These are phyloP conservation scores for Dolichallabes microphthalmus DNA, from an alignment of 2,113 vertebrate species.

Conservation along the genomic window DNA sequence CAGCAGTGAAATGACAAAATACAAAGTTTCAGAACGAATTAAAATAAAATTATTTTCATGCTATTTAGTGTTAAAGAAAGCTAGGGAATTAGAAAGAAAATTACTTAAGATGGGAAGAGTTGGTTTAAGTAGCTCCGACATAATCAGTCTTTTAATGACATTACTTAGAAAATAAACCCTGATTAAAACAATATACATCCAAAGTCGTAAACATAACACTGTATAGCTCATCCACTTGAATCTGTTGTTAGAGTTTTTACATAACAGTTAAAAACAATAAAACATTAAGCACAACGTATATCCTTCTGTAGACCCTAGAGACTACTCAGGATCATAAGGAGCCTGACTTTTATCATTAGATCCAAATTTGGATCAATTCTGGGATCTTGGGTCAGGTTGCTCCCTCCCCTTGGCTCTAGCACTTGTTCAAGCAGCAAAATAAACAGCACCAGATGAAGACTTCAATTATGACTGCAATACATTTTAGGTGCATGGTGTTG, in stretches of 20 bases:
- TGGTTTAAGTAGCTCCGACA: slow-evolving; percentile 33
- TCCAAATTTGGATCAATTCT: not conserved
- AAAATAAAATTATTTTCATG: slow-evolving; percentile 1
- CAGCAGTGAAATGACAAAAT: slow-evolving; percentile 23
- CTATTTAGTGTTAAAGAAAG: slow-evolving; percentile 22
- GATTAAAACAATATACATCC: slow-evolving; percentile 59
- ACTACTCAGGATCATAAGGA: slow-evolving; percentile 45
- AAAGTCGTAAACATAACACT: slow-evolving; percentile 47
- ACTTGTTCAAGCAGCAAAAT: slow-evolving; percentile 10
- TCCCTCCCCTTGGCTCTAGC: slow-evolving; percentile 39
- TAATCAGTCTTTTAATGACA: slow-evolving; percentile 30
- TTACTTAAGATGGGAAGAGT: slow-evolving; percentile 29
- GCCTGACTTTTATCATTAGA: not conserved
- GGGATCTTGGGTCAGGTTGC: not conserved
- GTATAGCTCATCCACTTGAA: slow-evolving; percentile 41
- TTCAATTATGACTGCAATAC: slow-evolving; percentile 10
- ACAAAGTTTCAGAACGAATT: not conserved
- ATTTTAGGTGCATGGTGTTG: not conserved
- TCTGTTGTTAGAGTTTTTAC: not conserved
- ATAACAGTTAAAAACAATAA: slow-evolving; percentile 20
- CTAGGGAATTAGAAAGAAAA: slow-evolving; percentile 23
- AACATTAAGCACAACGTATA: slow-evolving; percentile 14
- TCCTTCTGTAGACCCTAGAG: slow-evolving; percentile 3
- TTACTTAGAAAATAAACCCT: slow-evolving; percentile 48
- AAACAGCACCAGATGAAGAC: slow-evolving; percentile 31